Evolutionary conservation across 2,113 vertebrate species (phyloP).

Genomic region (Rousettus leschenaultii): DNA sequence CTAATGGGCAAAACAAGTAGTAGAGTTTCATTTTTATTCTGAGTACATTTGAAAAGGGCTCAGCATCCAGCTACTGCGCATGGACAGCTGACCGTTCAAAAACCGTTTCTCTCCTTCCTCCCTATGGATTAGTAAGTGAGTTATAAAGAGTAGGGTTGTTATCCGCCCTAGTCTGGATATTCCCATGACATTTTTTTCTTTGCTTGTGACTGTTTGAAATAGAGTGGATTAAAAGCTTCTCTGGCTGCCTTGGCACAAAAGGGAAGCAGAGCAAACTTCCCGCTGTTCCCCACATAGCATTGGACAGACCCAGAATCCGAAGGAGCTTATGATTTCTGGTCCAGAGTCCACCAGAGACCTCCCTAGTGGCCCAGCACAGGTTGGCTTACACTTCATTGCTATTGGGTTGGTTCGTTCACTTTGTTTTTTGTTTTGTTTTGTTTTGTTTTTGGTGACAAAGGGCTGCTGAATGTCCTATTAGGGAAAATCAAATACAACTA

Average conservation of each 20-base stretch:
- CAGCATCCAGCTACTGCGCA: slow-evolving; percentile 67
- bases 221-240: slow-evolving; percentile 55
- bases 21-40: slow-evolving; percentile 78
- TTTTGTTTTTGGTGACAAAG: neutral
- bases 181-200: slow-evolving; percentile 58
- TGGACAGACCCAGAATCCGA: neutral
- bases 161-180: slow-evolving; percentile 61
- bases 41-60: slow-evolving; percentile 77
- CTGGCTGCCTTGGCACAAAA: neutral
- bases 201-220: slow-evolving; percentile 41
- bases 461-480: neutral
- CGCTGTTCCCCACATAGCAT: no score
- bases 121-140: slow-evolving; percentile 72
- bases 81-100: slow-evolving; percentile 62
- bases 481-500: neutral
- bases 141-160: slow-evolving; percentile 62
- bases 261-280: neutral
- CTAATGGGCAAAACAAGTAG: slow-evolving; percentile 86
- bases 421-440: neutral
- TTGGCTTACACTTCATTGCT: neutral
- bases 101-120: slow-evolving; percentile 34
- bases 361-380: neutral
- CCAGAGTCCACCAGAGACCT: neutral
- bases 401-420: neutral
- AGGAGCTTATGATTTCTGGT: neutral